A percentile compares a stretch with the other conserved stretches of the same genome.
Evolutionary conservation across 2,797 vertebrate genomes (phyloP).

Genomic region (Dallia pectoralis): DNA sequence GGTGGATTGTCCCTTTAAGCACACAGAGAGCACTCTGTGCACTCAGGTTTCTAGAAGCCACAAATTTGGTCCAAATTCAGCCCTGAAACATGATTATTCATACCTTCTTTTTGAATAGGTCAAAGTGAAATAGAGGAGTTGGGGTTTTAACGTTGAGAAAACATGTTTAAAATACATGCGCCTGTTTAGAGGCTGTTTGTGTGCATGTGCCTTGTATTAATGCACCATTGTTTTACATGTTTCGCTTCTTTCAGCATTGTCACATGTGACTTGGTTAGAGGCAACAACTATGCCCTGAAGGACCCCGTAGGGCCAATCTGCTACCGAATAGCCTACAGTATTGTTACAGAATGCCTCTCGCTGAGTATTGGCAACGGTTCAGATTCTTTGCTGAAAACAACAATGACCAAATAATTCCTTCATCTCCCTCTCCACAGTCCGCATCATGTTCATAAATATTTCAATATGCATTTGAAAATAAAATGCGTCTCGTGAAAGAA

Average conservation of each 20-base stretch:
- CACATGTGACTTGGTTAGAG: conserved; percentile 37
- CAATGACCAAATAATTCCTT: conserved; percentile 13
- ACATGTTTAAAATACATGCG: too few species aligned
- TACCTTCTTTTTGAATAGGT: too few species aligned
- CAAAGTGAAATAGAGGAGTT: too few species aligned
- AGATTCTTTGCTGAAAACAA: conserved; percentile 5
- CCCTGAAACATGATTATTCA: too few species aligned
- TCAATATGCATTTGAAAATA: conserved; percentile 55
- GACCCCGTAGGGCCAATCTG: conserved; percentile 56
- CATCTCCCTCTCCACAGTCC: background rate
- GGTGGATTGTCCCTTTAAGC: background rate
- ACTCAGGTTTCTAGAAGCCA: background rate
- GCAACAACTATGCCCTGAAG: conserved; percentile 43
- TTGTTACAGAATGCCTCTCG: background rate
- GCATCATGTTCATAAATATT: conserved; percentile 58
- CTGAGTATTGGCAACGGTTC: background rate
- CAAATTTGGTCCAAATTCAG: too few species aligned
- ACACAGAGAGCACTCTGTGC: background rate
- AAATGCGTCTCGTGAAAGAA: conserved; percentile 60
- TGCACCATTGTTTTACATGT: background rate
- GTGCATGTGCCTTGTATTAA: background rate
- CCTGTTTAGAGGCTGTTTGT: background rate
- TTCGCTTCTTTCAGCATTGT: background rate
- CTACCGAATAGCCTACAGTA: conserved; percentile 25
- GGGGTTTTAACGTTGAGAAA: too few species aligned